Evolutionary conservation across 2,113 vertebrate genomes (phyloP).

Genomic region (Clupea harengus): DNA sequence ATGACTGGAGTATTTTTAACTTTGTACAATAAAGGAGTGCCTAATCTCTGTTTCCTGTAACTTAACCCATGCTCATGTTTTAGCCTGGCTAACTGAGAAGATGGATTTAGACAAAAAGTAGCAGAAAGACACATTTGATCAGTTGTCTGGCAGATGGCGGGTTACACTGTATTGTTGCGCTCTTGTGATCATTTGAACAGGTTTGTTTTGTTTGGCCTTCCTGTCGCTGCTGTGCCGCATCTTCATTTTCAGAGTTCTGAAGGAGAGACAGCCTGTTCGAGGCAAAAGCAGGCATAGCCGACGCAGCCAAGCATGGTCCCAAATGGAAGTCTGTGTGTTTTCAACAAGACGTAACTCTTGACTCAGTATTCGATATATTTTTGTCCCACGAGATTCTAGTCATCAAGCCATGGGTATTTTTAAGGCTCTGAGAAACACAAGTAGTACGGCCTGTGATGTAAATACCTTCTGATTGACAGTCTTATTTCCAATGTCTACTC

Average conservation of each 20-base stretch:
- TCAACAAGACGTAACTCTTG: neutral
- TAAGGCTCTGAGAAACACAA: constrained; percentile 12
- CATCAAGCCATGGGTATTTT: constrained; percentile 15
- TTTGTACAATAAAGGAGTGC: constrained; percentile 44
- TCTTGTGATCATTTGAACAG: neutral
- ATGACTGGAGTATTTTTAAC: constrained; percentile 48
- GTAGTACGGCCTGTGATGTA: neutral
- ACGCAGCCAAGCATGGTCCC: neutral
- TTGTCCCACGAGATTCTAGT: neutral
- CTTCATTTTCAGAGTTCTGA: neutral
- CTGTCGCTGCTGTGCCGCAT: neutral
- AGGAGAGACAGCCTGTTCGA: no score
- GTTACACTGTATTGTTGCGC: neutral
- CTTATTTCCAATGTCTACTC: constrained; percentile 19
- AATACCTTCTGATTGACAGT: constrained; percentile 1
- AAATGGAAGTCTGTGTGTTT: constrained; percentile 12
- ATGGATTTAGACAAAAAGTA: neutral
- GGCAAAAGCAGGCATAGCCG: neutral
- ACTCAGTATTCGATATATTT: constrained; percentile 12
- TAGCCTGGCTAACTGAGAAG: neutral
- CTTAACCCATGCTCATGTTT: neutral
- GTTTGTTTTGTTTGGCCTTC: neutral
- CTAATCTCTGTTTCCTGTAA: constrained; percentile 40
- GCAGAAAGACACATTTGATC: neutral
- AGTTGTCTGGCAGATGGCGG: neutral